These are phyloP conservation scores for Arbacia lixula DNA, from an alignment of 53 echinoderm and acorn worm genomes.

Conservation along the genomic window DNA sequence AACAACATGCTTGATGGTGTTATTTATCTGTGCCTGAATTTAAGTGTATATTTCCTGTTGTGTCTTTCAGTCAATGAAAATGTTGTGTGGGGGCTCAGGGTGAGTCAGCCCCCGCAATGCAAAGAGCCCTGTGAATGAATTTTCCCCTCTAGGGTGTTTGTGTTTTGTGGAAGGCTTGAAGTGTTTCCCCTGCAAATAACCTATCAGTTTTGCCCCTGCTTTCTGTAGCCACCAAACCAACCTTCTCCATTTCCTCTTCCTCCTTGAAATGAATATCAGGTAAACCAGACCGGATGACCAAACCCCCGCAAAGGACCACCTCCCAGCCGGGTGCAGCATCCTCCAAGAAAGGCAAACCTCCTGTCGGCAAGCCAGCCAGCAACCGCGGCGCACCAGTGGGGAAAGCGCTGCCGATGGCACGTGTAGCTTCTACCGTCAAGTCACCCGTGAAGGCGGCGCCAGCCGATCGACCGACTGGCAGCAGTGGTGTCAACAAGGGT, in stretches of 20 bases:
- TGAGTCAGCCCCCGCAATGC: no score
- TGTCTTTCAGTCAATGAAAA: no score
- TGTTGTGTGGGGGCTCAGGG: no score
- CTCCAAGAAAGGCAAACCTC: constrained; percentile 26
- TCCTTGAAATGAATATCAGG: neutral
- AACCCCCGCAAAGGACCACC: constrained; percentile 27
- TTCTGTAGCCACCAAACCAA: no score
- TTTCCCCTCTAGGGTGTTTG: no score
- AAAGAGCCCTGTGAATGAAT: no score
- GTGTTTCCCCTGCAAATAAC: no score
- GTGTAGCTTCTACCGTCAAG: neutral
- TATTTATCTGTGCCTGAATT: no score
- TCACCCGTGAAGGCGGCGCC: constrained; percentile 29
- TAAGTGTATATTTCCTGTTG: no score
- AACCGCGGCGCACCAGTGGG: constrained; percentile 14
- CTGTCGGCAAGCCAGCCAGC: constrained; percentile 22
- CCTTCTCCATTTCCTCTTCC: constrained; percentile 1
- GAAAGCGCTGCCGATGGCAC: constrained; percentile 4
- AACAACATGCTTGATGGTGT: no score
- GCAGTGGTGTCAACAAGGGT: constrained; percentile 28
- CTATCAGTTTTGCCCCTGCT: no score
- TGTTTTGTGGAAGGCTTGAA: no score
- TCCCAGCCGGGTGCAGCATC: constrained; percentile 4
- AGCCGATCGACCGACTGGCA: constrained; percentile 24
- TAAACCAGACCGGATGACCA: constrained; percentile 21